Base-by-base conservation (phyloP, 2,113 vertebrate genomes). In the Dendrocopos noguchii region DNA sequence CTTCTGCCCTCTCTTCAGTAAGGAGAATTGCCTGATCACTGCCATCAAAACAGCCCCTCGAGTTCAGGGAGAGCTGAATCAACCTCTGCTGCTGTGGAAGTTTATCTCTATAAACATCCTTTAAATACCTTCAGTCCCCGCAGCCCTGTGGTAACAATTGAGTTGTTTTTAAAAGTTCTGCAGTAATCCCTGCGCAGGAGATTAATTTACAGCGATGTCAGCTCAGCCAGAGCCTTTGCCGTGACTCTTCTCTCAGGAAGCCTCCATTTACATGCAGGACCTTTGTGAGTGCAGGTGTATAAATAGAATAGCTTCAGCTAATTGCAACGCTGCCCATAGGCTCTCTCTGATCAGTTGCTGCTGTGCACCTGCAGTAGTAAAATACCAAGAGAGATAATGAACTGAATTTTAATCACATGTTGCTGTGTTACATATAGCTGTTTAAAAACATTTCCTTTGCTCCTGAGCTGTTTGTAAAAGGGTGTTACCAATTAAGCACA, bases 291-390 rank as follows among this genome's bases (percentile, higher is more conserved):
- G 64, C 90, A 95, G 79, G 78, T 90, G 82, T 82, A 93, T 39
- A 76, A 93, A 87, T 5, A 82, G 55, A 82, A 79, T 4, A 60
- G 64, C 64, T 84, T 42, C 79, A 59, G 68, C 75, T 81, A 42
- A 87, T 10, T n/a, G 71, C 78, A 20, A 1, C 4, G 16, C 31
- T 79, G 28, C 85, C 88, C 79, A 64, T 3, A 67, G 57, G 63
- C 5, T 16, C 18, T 29, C 64, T 73, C 57, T 57, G 67, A 68
- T 57, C 29, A 74, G 50, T 6, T 70, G 22, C 83, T 76, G 63
- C 17, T 66, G 44, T 53, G 34, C 91, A 90, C 90, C 75, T 90
- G 94, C 59, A 70, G 66, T 46, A 75, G 78, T 79, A 89, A 93
- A 86, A 95, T 29, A 90, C 42, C 17, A 12, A 39, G 36, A 80